Conservation (phyloP, 2,888 invertebrate species). For the Eupithecia dodoneata region DNA sequence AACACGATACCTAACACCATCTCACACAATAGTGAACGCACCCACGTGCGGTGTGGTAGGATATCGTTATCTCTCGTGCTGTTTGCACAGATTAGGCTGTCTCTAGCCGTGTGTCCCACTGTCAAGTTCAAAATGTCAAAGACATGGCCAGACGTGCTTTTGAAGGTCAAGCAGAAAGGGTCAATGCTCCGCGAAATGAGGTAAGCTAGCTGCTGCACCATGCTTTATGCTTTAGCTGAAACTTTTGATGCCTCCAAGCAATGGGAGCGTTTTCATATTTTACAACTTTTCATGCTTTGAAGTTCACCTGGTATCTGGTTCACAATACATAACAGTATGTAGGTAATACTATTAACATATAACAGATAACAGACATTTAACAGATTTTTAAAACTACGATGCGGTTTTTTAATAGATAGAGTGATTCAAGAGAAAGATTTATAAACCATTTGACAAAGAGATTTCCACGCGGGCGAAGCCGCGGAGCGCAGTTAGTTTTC, state of each 20-base stretch:
- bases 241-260: neutral
- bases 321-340: neutral
- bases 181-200: conserved; percentile 35
- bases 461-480: no score
- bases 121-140: conserved; percentile 82
- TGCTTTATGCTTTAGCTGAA: neutral
- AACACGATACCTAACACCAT: conserved; percentile 30
- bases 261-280: neutral
- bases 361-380: no score
- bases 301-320: neutral
- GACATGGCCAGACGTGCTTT: conserved; percentile 52
- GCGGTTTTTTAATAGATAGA: no score
- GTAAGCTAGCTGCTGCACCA: conserved; percentile 8
- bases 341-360: no score
- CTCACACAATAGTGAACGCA: conserved; percentile 45
- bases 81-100: conserved; percentile 69
- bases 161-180: conserved; percentile 50
- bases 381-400: no score
- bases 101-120: conserved; percentile 61
- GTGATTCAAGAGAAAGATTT: no score
- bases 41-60: conserved; percentile 56
- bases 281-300: neutral
- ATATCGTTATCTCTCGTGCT: conserved; percentile 62
- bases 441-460: no score
- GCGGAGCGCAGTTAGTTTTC: no score